Conservation (phyloP, 1,140 invertebrate species). For the Druon quercuslanigerum region DNA sequence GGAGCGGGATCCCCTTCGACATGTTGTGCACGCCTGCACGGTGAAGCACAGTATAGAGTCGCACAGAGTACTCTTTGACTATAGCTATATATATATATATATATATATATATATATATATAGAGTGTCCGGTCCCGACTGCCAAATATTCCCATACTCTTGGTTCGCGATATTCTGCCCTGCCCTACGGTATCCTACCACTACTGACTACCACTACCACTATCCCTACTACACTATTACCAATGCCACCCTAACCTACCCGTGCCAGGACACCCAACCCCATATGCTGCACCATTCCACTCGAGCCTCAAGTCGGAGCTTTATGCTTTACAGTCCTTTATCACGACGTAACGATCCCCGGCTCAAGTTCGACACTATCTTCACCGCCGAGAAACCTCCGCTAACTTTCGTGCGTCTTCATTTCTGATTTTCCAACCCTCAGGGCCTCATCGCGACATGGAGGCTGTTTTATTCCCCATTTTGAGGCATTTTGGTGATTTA, state of each 20-base stretch:
- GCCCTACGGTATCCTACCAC: constrained; percentile 35
- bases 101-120: too few relatives aligned
- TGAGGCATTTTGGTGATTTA: background rate
- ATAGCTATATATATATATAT: too few relatives aligned
- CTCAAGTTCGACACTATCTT: constrained; percentile 59
- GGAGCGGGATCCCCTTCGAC: background rate
- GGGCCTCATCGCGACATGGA: background rate
- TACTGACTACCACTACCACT: constrained; percentile 33
- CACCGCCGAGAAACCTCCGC: constrained; percentile 37
- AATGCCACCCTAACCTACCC: constrained; percentile 22
- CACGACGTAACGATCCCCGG: constrained; percentile 55
- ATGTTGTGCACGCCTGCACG: constrained; percentile 6
- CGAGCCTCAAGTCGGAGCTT: constrained; percentile 50
- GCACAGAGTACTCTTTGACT: background rate
- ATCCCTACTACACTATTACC: constrained; percentile 40
- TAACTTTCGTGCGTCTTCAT: constrained; percentile 30
- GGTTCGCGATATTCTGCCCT: constrained; percentile 44
- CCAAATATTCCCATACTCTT: constrained; percentile 45
- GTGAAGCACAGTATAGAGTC: background rate
- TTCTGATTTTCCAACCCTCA: constrained; percentile 28
- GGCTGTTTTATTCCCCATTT: background rate
- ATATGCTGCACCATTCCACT: constrained; percentile 30
- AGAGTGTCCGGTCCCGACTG: constrained; percentile 49
- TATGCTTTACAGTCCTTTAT: constrained; percentile 60
- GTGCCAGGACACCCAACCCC: background rate